Base-by-base conservation (phyloP, 2,797 vertebrate species). In the Nannoperca australis region DNA sequence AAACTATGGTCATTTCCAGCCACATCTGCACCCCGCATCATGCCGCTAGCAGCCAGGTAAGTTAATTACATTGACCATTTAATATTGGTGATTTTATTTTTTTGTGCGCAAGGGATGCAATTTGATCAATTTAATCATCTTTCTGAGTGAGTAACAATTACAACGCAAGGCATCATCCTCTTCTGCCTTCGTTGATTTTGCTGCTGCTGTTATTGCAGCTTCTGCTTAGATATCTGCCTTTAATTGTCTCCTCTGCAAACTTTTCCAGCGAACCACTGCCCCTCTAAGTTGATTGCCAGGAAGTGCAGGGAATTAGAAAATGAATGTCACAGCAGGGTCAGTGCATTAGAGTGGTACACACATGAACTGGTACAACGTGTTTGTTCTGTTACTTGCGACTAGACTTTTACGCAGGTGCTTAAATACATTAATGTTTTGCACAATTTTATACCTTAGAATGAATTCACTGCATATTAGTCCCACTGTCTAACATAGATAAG, bases 251-350 rank as follows among this genome's bases (percentile, higher is more conserved):
- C 76, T 60, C 82, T 85, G 83, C 83, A 90, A 94, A 93, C 89
- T 93, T 93, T 87, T 83, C 85, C 79, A 89, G 91, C 78, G 85
- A 94, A 94, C 90, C 93, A 93, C 91, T 93, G 92, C 88, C 91
- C 91, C 90, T 94, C 91, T 93, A 93, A 91, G 94, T 92, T 92
- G 92, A 94, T 93, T 93, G 88, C 85, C 91, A 93, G 93, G 90
- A 94, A 94, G 92, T 94, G 92, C 91, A 94, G 86, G 91, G 91
- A 92, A 93, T 92, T 92, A 93, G 91, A 94, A 94, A 94, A 94
- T 94, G 66, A 92, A 94, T 91, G 93, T 93, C 92, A 93, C 85
- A 81, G 60, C 65, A 78, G 88, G 89, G 89, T 92, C 91, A 92
- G 73, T 86, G 88, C 87, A 90, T 91, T 84, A 91, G 78, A 89